These are phyloP conservation scores for Macrocentrus cingulum DNA, from an alignment of 1,140 invertebrate species.

Conservation along the genomic window DNA sequence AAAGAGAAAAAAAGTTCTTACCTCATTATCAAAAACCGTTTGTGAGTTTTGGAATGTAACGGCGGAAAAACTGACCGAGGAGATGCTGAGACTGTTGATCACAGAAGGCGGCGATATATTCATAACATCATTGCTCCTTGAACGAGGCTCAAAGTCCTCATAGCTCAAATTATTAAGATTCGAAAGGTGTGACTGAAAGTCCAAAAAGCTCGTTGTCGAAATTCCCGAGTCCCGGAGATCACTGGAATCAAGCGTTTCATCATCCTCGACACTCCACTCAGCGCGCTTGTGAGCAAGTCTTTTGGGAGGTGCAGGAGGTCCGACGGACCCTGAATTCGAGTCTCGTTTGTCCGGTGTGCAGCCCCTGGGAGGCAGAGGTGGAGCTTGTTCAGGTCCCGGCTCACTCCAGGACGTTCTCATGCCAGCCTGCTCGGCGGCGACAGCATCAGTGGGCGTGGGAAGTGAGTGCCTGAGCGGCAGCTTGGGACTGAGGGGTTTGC, in stretches of 20 bases:
- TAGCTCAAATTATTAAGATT: conserved; percentile 63
- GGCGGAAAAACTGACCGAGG: conserved; percentile 46
- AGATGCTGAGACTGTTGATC: conserved; percentile 48
- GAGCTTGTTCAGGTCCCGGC: conserved; percentile 60
- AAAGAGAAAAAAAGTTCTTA: conserved; percentile 38
- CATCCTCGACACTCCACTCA: conserved; percentile 53
- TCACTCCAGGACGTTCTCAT: conserved; percentile 66
- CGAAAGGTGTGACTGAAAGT: conserved; percentile 57
- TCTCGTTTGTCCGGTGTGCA: conserved; percentile 64
- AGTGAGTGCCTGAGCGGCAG: conserved; percentile 60
- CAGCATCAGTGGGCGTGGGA: conserved; percentile 53
- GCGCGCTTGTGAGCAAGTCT: conserved; percentile 60
- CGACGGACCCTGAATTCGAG: conserved; percentile 44
- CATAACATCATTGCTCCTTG: conserved; percentile 54
- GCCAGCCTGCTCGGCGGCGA: conserved; percentile 49
- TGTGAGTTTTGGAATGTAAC: conserved; percentile 53
- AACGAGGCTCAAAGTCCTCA: conserved; percentile 61
- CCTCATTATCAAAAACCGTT: conserved; percentile 51
- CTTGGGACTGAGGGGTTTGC: conserved; percentile 64
- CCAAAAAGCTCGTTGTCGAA: conserved; percentile 58
- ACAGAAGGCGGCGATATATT: conserved; percentile 57
- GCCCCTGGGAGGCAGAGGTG: conserved; percentile 65
- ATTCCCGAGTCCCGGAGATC: conserved; percentile 63
- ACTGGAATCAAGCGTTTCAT: conserved; percentile 48
- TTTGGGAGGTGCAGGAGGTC: conserved; percentile 65